Evolutionary conservation across 23 tunicate genomes (phyloP).

Genomic region (Corella eumyota): DNA sequence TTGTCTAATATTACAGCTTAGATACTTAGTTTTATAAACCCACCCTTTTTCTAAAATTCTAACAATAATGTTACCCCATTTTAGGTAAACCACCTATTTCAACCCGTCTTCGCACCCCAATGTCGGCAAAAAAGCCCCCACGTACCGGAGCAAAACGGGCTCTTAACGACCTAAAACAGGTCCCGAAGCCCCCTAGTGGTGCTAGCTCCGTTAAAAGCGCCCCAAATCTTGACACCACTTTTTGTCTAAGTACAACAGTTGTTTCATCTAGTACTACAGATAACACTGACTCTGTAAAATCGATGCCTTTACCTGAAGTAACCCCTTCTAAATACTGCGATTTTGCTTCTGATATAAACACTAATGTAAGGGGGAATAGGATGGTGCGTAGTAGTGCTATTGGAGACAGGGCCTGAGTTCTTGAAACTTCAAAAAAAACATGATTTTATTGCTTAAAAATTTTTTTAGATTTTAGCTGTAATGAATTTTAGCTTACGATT

Average conservation of each 20-base stretch:
- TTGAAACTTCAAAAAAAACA: background rate
- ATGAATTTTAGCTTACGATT: no score
- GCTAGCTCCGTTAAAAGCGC: slow-evolving; percentile 59
- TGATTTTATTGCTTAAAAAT: no score
- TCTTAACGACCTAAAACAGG: slow-evolving; percentile 17
- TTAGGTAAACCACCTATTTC: slow-evolving; percentile 80
- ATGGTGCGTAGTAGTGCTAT: slow-evolving; percentile 83
- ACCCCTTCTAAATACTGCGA: slow-evolving; percentile 40
- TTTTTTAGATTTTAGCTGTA: no score
- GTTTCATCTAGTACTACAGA: slow-evolving; percentile 39
- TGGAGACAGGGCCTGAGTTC: slow-evolving; percentile 23
- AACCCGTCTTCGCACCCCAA: slow-evolving; percentile 41
- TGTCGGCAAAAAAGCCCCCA: slow-evolving; percentile 7
- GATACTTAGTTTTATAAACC: no score
- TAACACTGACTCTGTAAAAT: slow-evolving; percentile 9
- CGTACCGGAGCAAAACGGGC: slow-evolving; percentile 20
- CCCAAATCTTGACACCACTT: slow-evolving; percentile 38
- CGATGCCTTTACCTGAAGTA: slow-evolving; percentile 28
- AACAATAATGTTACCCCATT: background rate
- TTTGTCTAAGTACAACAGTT: slow-evolving; percentile 75
- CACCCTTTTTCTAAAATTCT: no score
- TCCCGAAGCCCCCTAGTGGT: slow-evolving; percentile 7
- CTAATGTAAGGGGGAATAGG: slow-evolving; percentile 41
- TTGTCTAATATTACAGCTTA: no score
- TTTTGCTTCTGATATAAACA: slow-evolving; percentile 60